These are phyloP conservation scores for Porites rus DNA, from an alignment of 92 coral and sea anemone genomes.

Conservation along the genomic window DNA sequence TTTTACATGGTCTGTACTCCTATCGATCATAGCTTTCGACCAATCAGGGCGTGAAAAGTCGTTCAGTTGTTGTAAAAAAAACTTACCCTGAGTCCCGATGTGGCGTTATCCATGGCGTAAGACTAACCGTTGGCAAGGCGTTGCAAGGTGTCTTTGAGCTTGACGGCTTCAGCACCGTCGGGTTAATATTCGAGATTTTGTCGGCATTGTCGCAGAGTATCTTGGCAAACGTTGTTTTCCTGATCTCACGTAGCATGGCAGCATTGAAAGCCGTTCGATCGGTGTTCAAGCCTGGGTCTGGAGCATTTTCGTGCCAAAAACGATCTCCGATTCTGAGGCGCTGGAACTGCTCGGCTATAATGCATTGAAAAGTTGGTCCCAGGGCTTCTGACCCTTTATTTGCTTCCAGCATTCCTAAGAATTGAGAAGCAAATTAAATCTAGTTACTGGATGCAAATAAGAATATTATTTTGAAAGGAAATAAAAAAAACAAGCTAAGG, in stretches of 20 bases:
- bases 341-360: conserved; percentile 60
- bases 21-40: too few relatives aligned
- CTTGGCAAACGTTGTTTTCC: conserved; percentile 16
- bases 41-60: too few relatives aligned
- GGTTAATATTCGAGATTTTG: not conserved
- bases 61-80: too few relatives aligned
- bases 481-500: too few relatives aligned
- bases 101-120: not conserved
- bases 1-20: too few relatives aligned
- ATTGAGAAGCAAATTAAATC: not conserved
- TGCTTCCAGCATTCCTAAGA: not conserved
- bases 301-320: conserved; percentile 20
- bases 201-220: conserved; percentile 28
- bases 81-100: not conserved
- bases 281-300: not conserved
- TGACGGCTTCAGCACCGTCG: not conserved
- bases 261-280: not conserved
- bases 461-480: too few relatives aligned
- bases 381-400: not conserved
- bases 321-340: conserved; percentile 46
- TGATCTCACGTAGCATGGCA: not conserved
- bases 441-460: too few relatives aligned
- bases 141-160: not conserved
- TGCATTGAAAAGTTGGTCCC: conserved; percentile 72
- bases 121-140: not conserved